Conservation (phyloP, 2,797 vertebrate genomes). For the Spea hammondii region DNA sequence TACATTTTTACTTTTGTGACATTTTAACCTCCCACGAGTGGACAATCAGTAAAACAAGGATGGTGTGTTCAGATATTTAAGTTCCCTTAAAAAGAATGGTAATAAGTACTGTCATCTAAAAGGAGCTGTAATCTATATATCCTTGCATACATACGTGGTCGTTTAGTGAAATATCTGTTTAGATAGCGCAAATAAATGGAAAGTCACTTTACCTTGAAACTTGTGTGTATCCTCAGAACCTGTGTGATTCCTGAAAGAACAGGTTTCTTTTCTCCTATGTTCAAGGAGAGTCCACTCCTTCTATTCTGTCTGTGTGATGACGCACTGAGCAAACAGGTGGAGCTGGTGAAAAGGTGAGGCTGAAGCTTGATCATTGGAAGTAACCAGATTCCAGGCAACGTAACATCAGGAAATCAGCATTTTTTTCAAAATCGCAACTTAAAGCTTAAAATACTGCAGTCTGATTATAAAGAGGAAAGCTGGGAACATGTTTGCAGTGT, state of each 20-base stretch:
- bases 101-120: no score
- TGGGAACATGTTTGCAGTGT: no score
- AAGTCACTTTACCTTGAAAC: conserved; percentile 17
- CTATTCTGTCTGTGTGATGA: not conserved
- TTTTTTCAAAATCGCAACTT: not conserved
- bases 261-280: conserved; percentile 33
- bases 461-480: no score
- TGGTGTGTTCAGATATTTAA: no score
- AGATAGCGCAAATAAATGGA: not conserved
- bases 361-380: not conserved
- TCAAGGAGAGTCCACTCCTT: conserved; percentile 9
- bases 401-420: not conserved
- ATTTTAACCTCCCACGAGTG: no score
- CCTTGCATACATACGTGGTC: no score
- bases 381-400: not conserved
- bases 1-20: no score
- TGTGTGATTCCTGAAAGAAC: not conserved
- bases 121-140: no score
- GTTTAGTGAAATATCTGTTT: no score
- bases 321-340: conserved; percentile 28
- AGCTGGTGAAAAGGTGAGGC: conserved; percentile 25
- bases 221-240: not conserved
- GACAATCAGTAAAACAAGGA: no score
- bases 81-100: no score
- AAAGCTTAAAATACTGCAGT: no score